phyloP scores from a whole-genome alignment of 1,140 invertebrate genomes.

The Neodiprion pinetum region DNA sequence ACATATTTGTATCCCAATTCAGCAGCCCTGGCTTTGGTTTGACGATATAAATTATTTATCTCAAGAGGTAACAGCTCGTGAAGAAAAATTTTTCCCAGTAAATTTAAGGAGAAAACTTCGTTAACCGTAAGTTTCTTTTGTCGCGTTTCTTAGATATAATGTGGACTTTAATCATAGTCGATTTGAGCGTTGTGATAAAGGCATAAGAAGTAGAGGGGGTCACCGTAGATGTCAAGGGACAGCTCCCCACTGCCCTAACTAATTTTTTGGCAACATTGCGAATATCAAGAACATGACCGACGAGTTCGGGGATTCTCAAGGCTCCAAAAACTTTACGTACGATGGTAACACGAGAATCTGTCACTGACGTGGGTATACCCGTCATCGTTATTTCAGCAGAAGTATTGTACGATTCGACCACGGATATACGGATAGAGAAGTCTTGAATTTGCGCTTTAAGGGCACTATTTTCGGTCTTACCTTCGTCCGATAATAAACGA shows the following conservation, averaged over 20 bases:
- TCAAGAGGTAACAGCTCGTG: background rate
- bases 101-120: background rate
- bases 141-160: background rate
- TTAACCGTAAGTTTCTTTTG: background rate
- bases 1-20: no score
- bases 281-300: slow-evolving; percentile 7
- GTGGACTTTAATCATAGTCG: no score
- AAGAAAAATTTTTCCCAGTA: background rate
- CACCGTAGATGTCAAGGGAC: no score
- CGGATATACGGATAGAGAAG: no score
- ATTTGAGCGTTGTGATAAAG: no score
- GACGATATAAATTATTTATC: background rate
- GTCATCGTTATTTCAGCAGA: background rate
- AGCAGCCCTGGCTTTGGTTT: background rate
- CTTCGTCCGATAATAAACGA: no score
- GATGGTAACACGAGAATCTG: background rate
- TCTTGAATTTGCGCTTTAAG: no score
- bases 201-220: no score
- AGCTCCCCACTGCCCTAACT: background rate
- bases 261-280: background rate
- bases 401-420: no score
- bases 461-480: no score
- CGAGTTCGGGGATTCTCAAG: background rate
- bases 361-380: background rate
- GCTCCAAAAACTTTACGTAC: slow-evolving; percentile 3